A percentile compares a stretch with the other conserved stretches of the same genome.
phyloP scores from a whole-genome alignment of 2,797 vertebrate genomes.

The Crocidura indochinensis region DNA sequence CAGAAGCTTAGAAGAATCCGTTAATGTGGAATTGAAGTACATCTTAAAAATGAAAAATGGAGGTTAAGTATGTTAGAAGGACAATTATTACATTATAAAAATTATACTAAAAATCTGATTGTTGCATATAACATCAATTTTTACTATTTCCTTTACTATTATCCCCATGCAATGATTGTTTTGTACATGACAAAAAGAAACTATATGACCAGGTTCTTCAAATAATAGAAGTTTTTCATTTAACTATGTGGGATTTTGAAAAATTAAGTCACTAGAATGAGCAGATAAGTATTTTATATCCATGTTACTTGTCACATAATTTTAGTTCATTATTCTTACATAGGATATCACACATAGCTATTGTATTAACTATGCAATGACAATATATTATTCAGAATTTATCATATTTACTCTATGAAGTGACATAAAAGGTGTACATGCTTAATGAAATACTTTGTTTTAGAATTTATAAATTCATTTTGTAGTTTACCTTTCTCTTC shows the following conservation, averaged over 20 bases:
- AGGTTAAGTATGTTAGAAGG: constrained; percentile 47
- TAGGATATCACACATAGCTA: neutral
- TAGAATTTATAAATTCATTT: neutral
- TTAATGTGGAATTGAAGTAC: constrained; percentile 99
- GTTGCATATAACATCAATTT: neutral
- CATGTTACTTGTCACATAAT: neutral
- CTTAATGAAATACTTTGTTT: neutral
- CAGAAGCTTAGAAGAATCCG: constrained; percentile 98
- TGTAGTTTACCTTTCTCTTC: neutral
- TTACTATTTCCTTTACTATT: neutral
- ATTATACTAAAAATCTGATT: neutral
- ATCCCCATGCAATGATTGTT: neutral
- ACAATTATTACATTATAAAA: constrained; percentile 34
- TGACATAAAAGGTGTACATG: neutral
- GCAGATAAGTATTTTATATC: neutral
- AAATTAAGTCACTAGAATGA: neutral
- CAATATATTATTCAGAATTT: neutral
- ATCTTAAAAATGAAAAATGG: constrained; percentile 92
- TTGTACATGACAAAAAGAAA: neutral
- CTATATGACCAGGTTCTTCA: neutral
- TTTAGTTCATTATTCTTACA: neutral
- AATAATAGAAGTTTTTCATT: neutral
- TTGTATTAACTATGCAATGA: neutral
- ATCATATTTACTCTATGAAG: neutral
- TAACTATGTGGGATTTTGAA: neutral